A percentile compares a stretch with the other conserved stretches of the same genome.
phyloP scores from a whole-genome alignment of 2,797 vertebrate species.

The Prunella strophiata region DNA sequence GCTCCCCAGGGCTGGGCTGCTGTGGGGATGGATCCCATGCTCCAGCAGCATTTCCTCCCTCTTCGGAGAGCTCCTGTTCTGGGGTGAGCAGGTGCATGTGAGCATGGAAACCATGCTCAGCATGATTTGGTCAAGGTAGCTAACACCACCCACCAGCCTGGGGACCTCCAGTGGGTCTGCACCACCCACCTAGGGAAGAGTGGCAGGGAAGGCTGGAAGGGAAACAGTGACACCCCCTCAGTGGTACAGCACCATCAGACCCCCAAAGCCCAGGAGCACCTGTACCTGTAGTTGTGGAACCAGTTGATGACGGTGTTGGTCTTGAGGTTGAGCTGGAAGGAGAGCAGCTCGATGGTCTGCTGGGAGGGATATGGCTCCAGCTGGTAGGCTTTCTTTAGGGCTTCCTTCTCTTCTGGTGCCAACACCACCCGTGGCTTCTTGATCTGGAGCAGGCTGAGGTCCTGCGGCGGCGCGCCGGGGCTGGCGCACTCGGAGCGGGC shows the following conservation, averaged over 20 bases:
- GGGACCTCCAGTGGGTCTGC: not conserved
- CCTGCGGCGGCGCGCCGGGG: slow-evolving; percentile 84
- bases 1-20: not conserved
- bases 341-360: slow-evolving; percentile 95
- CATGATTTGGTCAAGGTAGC: not conserved
- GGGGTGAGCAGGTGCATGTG: not conserved
- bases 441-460: slow-evolving; percentile 90
- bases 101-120: not conserved
- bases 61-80: accelerated
- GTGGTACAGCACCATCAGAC: not conserved
- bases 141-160: not conserved
- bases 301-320: slow-evolving; percentile 99
- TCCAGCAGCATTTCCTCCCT: not conserved
- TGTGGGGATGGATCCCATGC: not conserved
- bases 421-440: slow-evolving; percentile 96
- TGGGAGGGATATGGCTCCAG: slow-evolving; percentile 97
- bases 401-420: slow-evolving; percentile 94
- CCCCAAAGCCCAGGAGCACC: accelerated
- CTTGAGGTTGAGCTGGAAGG: slow-evolving; percentile 94
- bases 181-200: not conserved
- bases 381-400: slow-evolving; percentile 92
- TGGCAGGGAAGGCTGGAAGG: not conserved
- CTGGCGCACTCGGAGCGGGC: slow-evolving; percentile 90
- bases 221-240: not conserved
- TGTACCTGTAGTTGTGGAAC: slow-evolving; percentile 98